phyloP scores from a whole-genome alignment of 2,797 vertebrate species.

The Spinus pinus region DNA sequence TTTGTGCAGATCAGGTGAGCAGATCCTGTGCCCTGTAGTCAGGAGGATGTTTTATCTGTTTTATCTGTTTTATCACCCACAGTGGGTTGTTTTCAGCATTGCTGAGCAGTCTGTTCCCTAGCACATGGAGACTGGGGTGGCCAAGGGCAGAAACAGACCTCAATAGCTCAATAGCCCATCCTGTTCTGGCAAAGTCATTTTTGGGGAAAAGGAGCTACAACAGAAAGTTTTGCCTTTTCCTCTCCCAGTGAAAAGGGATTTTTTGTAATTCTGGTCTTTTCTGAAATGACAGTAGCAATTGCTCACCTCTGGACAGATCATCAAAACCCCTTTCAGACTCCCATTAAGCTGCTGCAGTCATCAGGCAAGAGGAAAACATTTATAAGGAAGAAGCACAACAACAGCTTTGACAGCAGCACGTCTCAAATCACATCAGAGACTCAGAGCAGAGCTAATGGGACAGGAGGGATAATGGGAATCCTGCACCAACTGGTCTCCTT shows the following conservation, averaged over 20 bases:
- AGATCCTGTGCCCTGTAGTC: neutral
- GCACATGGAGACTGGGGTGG: neutral
- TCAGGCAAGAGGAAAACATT: neutral
- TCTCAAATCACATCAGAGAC: neutral
- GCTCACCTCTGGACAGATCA: neutral
- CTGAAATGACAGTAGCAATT: neutral
- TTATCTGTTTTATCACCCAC: neutral
- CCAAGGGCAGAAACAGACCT: neutral
- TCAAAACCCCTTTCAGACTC: neutral
- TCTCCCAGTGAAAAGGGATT: neutral
- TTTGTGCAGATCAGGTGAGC: neutral
- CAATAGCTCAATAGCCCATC: fast-evolving
- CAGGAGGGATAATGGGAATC: neutral
- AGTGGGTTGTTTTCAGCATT: neutral
- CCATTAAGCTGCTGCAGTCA: neutral
- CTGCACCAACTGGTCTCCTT: neutral
- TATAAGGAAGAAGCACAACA: neutral
- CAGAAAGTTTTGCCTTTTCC: neutral
- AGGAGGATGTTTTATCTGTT: neutral
- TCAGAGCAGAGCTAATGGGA: neutral
- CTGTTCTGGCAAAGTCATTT: fast-evolving
- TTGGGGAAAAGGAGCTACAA: neutral
- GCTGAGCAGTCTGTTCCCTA: neutral
- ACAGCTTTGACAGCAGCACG: neutral
- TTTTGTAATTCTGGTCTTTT: neutral